These are phyloP conservation scores for Lepas anatifera DNA, from an alignment of 2,888 invertebrate genomes.

Conservation along the genomic window DNA sequence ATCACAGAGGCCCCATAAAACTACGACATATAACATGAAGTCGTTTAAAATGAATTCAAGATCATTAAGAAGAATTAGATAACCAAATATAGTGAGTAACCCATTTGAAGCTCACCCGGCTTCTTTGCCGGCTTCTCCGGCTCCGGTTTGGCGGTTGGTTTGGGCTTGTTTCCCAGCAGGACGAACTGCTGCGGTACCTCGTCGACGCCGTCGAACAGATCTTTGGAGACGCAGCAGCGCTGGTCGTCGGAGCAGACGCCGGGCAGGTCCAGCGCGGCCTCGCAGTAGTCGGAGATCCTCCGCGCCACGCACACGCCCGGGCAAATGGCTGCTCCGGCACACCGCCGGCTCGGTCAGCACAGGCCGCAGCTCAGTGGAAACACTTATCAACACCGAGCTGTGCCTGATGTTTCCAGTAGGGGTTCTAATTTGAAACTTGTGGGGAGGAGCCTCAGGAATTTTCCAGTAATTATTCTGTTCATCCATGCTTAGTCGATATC, in stretches of 20 bases:
- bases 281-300: constrained; percentile 69
- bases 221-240: constrained; percentile 56
- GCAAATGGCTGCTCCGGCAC: constrained; percentile 37
- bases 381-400: too few species aligned
- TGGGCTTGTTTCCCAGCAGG: constrained; percentile 32
- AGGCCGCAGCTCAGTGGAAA: too few species aligned
- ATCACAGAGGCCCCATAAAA: too few species aligned
- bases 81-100: too few species aligned
- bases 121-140: neutral
- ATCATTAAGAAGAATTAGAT: too few species aligned
- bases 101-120: too few species aligned
- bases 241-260: constrained; percentile 60
- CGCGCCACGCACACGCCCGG: constrained; percentile 74
- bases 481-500: too few species aligned
- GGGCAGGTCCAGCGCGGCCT: constrained; percentile 60
- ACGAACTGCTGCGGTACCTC: constrained; percentile 25
- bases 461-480: too few species aligned
- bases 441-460: too few species aligned
- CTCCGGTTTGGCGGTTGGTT: constrained; percentile 25
- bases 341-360: neutral
- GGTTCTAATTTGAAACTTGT: too few species aligned
- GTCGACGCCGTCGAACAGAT: constrained; percentile 23
- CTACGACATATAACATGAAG: too few species aligned
- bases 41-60: too few species aligned
- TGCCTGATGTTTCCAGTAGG: neutral